phyloP scores from a whole-genome alignment of 2,113 vertebrate species.

The Aegithalos caudatus region DNA sequence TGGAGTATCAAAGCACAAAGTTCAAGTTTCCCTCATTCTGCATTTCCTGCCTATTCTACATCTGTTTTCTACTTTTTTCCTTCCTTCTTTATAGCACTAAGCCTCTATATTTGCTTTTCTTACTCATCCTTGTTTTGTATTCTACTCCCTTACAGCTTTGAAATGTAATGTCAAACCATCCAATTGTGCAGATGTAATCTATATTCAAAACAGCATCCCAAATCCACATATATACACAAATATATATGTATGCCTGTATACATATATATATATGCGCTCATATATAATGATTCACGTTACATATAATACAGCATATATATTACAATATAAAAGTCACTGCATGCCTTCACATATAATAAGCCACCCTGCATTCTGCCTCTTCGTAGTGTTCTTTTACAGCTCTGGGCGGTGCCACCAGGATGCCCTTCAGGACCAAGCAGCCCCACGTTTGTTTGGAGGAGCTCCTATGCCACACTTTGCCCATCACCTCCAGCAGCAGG shows the following conservation, averaged over 20 bases:
- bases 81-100: neutral
- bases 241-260: neutral
- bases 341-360: constrained; percentile 22
- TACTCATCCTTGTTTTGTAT: neutral
- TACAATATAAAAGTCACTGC: neutral
- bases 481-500: neutral
- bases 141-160: neutral
- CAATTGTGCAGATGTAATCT: neutral
- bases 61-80: neutral
- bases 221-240: neutral
- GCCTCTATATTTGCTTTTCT: neutral
- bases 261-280: neutral
- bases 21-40: neutral
- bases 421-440: neutral
- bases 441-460: neutral
- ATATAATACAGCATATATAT: neutral
- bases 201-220: neutral
- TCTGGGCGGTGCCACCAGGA: neutral
- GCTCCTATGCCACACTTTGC: neutral
- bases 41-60: neutral
- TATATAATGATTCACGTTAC: neutral
- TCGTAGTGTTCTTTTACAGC: neutral
- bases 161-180: neutral
- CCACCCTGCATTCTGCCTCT: neutral
- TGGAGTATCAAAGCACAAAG: neutral